A percentile compares a stretch with the other conserved stretches of the same genome.
These are phyloP conservation scores for Neodiprion virginianus DNA, from an alignment of 1,140 invertebrate species.

Conservation along the genomic window DNA sequence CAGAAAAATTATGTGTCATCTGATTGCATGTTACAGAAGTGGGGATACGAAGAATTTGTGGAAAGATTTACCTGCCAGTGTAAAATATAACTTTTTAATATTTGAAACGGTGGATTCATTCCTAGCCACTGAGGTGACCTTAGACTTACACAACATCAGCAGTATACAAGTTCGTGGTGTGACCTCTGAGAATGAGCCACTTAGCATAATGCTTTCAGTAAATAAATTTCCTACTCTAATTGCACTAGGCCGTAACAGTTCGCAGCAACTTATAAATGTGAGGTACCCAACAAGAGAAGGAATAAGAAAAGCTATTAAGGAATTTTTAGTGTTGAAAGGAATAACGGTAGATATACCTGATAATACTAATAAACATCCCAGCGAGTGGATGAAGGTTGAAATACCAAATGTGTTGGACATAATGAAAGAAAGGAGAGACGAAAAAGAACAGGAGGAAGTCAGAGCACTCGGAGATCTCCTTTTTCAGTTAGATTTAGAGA, in stretches of 20 bases:
- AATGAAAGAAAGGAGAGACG: slow-evolving; percentile 35
- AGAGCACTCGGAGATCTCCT: slow-evolving; percentile 60
- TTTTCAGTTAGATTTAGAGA: slow-evolving; percentile 87
- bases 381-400: slow-evolving; percentile 42
- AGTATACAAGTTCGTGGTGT: slow-evolving; percentile 65
- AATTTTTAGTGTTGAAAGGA: slow-evolving; percentile 60
- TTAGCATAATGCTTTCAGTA: slow-evolving; percentile 58
- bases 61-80: slow-evolving; percentile 51
- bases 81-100: slow-evolving; percentile 65
- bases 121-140: slow-evolving; percentile 66
- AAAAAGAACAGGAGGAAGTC: slow-evolving; percentile 47
- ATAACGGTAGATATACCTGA: slow-evolving; percentile 37
- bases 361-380: slow-evolving; percentile 13
- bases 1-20: neutral
- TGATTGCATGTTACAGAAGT: slow-evolving; percentile 36
- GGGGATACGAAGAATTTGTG: slow-evolving; percentile 56
- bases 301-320: slow-evolving; percentile 50
- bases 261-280: slow-evolving; percentile 54
- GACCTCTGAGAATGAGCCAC: slow-evolving; percentile 60
- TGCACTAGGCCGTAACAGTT: slow-evolving; percentile 53
- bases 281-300: slow-evolving; percentile 54
- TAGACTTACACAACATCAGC: slow-evolving; percentile 67
- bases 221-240: slow-evolving; percentile 64
- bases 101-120: slow-evolving; percentile 67
- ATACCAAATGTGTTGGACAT: slow-evolving; percentile 39